These are phyloP conservation scores for Amphimallon solstitiale DNA, from an alignment of 2,888 invertebrate species.

Conservation along the genomic window DNA sequence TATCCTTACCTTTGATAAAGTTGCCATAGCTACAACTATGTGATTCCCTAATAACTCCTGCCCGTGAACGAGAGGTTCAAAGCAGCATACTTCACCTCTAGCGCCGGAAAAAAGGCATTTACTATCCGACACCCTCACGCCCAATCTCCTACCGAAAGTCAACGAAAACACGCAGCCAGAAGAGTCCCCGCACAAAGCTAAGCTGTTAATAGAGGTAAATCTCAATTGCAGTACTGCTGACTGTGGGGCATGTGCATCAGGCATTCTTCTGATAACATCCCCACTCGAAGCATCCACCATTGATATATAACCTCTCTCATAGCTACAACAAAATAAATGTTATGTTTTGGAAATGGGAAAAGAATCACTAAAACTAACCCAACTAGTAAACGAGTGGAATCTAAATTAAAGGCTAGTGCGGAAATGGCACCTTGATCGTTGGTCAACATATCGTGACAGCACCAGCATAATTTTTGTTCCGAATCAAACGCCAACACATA, in stretches of 20 bases:
- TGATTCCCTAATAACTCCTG: slow-evolving; percentile 73
- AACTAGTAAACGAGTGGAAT: slow-evolving; percentile 85
- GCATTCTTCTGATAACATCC: slow-evolving; percentile 77
- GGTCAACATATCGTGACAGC: slow-evolving; percentile 75
- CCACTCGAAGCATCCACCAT: slow-evolving; percentile 90
- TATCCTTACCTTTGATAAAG: slow-evolving; percentile 81
- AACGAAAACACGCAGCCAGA: slow-evolving; percentile 95
- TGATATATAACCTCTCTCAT: slow-evolving; percentile 83
- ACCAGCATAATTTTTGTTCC: slow-evolving; percentile 91
- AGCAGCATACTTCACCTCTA: slow-evolving; percentile 88
- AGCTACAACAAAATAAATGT: slow-evolving; percentile 55
- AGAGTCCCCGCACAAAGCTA: slow-evolving; percentile 84
- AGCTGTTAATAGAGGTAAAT: slow-evolving; percentile 63
- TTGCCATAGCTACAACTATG: slow-evolving; percentile 90
- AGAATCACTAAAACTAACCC: slow-evolving; percentile 63
- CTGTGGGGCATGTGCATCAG: slow-evolving; percentile 85
- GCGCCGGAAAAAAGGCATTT: slow-evolving; percentile 96
- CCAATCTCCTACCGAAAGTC: slow-evolving; percentile 87
- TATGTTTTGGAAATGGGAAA: background rate
- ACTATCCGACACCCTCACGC: slow-evolving; percentile 83
- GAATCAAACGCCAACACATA: slow-evolving; percentile 87
- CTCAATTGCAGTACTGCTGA: slow-evolving; percentile 81
- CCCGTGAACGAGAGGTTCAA: slow-evolving; percentile 72
- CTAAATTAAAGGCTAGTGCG: slow-evolving; percentile 86
- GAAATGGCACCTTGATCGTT: slow-evolving; percentile 82